Base-by-base conservation (phyloP, 2,888 invertebrate genomes). In the Andrena marginata region DNA sequence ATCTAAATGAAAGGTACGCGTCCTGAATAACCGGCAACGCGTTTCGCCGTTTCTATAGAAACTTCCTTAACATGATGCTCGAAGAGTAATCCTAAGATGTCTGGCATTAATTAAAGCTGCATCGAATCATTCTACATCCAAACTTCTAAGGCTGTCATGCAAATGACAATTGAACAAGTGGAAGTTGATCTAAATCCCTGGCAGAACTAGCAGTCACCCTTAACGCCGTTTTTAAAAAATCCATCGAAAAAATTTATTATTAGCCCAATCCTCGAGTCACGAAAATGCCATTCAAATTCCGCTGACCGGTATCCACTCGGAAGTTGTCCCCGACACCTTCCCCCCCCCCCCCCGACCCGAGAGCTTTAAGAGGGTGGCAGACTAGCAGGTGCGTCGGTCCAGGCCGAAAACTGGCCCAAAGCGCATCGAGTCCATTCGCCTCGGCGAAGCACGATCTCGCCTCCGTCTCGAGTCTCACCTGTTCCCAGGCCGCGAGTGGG, bases 1-100 rank as follows among this genome's bases (percentile, higher is more conserved):
- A 81, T 64, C 71, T 75, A 80, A 80, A 81, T 80, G 80, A 81
- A 69, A 81, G 80, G 74, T 74, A 73, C 80, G 67, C 67, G 80
- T 72, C 35, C 80, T 49, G 80, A 80, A 80, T 80, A 80, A 74
- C 51, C 56, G 49, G 63, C 70, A 69, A 49, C 64, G 35, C 56
- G 42, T 69, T 73, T 31, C 72, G 56, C 16, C 60, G n/a, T 26
- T 51, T 33, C 48, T 51, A 48, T 65, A 16, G 49, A 72, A 42
- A 59, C 64, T 68, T 56, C 63, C 33, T 33, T 31, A 23, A 10
- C 20, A 56, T n/a, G 10, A 54, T 62, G 63, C 64, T 68, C 63
- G 35, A 6, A n/a, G 13, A 48, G 63, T n/a, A 29, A 73, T 33
- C n/a, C 10, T 13, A 10, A 13, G 13, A 20, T 13, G 10, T 26